Conservation (phyloP, 2,888 invertebrate genomes). For the Lithophane semibrunnea region DNA sequence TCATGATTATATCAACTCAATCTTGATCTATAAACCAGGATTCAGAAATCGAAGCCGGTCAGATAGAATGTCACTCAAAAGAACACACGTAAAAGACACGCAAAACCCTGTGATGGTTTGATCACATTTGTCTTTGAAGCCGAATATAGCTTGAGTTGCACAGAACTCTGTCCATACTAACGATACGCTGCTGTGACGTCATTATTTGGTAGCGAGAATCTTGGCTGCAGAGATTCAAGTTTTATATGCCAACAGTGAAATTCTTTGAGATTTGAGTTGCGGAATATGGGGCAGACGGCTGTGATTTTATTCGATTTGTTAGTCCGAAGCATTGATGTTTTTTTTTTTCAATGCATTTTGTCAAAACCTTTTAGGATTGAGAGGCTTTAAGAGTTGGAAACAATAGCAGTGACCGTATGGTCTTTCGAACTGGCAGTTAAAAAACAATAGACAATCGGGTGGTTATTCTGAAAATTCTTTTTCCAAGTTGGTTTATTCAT, state of each 20-base stretch:
- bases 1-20: too few species aligned
- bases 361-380: not conserved
- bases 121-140: constrained; percentile 43
- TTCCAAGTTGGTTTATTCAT: not conserved
- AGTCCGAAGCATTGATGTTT: not conserved
- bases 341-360: not conserved
- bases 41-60: not conserved
- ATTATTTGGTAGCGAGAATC: constrained; percentile 19
- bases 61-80: not conserved
- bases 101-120: constrained; percentile 17
- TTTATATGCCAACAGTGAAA: not conserved
- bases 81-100: not conserved
- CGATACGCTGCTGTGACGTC: not conserved
- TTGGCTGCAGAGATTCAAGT: not conserved
- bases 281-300: not conserved
- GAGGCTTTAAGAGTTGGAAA: not conserved
- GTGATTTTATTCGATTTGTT: not conserved
- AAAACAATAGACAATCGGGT: not conserved
- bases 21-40: not conserved
- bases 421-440: not conserved
- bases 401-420: too few species aligned
- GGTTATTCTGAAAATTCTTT: not conserved
- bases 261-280: not conserved
- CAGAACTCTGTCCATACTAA: not conserved
- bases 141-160: constrained; percentile 29